Evolutionary conservation across 35 echinoderm and acorn worm species (phyloP).

Genomic region (Ophiothrix spiculata): DNA sequence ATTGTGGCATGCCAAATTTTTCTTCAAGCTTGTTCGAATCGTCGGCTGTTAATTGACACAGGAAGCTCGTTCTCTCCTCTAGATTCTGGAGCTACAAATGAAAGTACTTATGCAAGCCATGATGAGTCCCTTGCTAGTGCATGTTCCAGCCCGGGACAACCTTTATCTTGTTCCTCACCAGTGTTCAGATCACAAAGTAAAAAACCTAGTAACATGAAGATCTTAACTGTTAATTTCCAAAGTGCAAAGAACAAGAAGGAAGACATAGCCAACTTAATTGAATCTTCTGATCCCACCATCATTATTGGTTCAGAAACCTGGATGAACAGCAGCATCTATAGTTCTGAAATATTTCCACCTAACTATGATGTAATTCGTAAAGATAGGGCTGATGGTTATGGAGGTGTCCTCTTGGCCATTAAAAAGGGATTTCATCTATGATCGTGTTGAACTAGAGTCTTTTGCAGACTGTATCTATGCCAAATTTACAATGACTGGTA

Average conservation of each 20-base stretch:
- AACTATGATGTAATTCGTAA: constrained; percentile 42
- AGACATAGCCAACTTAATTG: constrained; percentile 37
- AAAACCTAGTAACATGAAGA: constrained; percentile 33
- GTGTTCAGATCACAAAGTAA: background rate
- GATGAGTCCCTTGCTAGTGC: no score
- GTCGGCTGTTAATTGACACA: background rate
- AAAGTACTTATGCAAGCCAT: background rate
- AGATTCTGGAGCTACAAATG: constrained; percentile 13
- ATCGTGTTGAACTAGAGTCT: constrained; percentile 1
- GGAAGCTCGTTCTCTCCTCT: constrained; percentile 6
- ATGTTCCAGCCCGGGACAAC: constrained; percentile 9
- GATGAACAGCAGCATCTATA: constrained; percentile 39
- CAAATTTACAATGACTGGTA: background rate
- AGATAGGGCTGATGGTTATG: constrained; percentile 26
- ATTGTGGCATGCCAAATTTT: constrained; percentile 59
- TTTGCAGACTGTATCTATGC: constrained; percentile 10
- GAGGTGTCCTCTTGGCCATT: constrained; percentile 41
- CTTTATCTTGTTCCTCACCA: constrained; percentile 24
- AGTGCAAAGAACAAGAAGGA: constrained; percentile 48
- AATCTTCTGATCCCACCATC: constrained; percentile 37
- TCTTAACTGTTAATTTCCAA: constrained; percentile 55
- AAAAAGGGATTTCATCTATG: constrained; percentile 34
- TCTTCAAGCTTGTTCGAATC: constrained; percentile 19
- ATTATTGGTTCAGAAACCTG: constrained; percentile 63
- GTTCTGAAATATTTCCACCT: constrained; percentile 33